Percentiles rank a stretch among this genome's conserved stretches.
phyloP scores from a whole-genome alignment of 2,888 invertebrate genomes.

The Euplagia quadripunctaria region DNA sequence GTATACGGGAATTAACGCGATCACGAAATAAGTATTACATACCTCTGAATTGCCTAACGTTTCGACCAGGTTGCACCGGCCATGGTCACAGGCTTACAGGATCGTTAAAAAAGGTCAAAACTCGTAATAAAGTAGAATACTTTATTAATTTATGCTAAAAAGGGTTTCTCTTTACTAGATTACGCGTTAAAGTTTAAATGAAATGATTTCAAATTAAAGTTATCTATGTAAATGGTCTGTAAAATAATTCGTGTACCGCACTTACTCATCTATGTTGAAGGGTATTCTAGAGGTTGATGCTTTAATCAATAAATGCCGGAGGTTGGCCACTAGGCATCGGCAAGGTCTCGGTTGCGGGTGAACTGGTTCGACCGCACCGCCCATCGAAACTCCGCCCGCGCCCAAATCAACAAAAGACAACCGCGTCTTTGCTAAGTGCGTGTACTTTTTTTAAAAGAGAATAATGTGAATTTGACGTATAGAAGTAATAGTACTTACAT shows the following conservation, averaged over 20 bases:
- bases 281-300: not conserved
- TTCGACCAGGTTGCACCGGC: too few relatives aligned
- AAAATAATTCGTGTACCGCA: not conserved
- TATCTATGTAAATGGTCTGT: not conserved
- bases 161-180: accelerated
- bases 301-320: slow-evolving; percentile 40
- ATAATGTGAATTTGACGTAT: not conserved
- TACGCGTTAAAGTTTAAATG: not conserved
- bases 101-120: not conserved
- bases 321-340: slow-evolving; percentile 21
- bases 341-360: slow-evolving; percentile 16
- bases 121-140: not conserved
- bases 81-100: too few relatives aligned
- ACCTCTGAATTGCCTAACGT: too few relatives aligned
- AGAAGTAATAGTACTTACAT: not conserved
- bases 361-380: slow-evolving; percentile 14
- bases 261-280: not conserved
- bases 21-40: too few relatives aligned
- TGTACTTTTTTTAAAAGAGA: too few relatives aligned
- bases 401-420: slow-evolving; percentile 13
- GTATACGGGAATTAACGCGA: too few relatives aligned
- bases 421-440: not conserved
- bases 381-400: slow-evolving; percentile 1
- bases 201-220: not conserved
- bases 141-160: not conserved